Evolutionary conservation across 2,888 invertebrate genomes (phyloP).

Genomic region (Cryptocephalus primarius): DNA sequence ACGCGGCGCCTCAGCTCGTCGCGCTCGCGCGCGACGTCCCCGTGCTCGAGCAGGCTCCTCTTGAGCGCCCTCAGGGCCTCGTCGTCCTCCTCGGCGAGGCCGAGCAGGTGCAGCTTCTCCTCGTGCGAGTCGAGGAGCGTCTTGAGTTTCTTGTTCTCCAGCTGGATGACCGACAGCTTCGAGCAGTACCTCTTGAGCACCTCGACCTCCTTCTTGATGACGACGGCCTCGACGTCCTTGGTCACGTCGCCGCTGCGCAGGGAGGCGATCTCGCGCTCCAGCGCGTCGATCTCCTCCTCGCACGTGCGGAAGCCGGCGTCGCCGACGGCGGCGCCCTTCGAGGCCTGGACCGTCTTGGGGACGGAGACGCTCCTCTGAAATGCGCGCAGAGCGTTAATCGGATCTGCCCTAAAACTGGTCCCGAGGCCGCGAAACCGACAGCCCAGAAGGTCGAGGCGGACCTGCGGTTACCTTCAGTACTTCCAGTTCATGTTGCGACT

Average conservation of each 20-base stretch:
- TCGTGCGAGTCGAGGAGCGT: conserved; percentile 10
- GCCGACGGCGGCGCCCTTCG: neutral
- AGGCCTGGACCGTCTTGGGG: conserved; percentile 2
- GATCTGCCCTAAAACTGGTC: no score
- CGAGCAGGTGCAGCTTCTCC: conserved; percentile 9
- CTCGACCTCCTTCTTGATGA: conserved; percentile 28
- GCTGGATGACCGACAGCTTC: conserved; percentile 26
- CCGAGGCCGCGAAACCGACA: neutral
- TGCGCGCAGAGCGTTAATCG: no score
- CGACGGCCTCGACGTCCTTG: conserved; percentile 25
- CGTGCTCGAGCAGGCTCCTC: conserved; percentile 11
- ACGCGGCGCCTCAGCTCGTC: conserved; percentile 22
- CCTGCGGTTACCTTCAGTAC: conserved; percentile 11
- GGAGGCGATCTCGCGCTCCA: conserved; percentile 26
- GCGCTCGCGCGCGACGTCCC: conserved; percentile 21
- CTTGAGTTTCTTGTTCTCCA: conserved; percentile 27
- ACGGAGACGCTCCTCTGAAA: conserved; percentile 10
- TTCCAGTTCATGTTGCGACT: conserved; percentile 22
- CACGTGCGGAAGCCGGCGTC: conserved; percentile 6
- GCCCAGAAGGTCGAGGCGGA: neutral
- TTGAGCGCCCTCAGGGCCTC: conserved; percentile 11
- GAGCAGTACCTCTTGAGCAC: conserved; percentile 30
- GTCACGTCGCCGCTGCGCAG: conserved; percentile 19
- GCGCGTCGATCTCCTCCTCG: conserved; percentile 20
- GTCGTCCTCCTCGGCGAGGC: conserved; percentile 4